Percentiles rank a stretch among this genome's conserved stretches.
These are phyloP conservation scores for Echiichthys vipera DNA, from an alignment of 2,797 vertebrate genomes.

Conservation along the genomic window DNA sequence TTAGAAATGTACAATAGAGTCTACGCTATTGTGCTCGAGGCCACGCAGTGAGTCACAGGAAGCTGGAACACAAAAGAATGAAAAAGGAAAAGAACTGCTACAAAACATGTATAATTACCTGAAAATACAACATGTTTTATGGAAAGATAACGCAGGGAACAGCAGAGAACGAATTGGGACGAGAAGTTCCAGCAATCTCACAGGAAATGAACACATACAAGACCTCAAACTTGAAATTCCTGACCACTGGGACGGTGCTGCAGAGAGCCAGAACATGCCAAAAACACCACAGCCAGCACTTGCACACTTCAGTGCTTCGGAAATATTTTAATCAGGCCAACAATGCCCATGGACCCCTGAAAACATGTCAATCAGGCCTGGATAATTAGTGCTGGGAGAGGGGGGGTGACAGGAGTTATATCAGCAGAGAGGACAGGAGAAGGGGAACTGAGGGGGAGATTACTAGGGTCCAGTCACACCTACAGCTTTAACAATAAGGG, in stretches of 20 bases:
- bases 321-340: constrained; percentile 82
- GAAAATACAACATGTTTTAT: no score
- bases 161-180: background rate
- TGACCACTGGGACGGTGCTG: constrained; percentile 18
- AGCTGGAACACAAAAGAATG: background rate
- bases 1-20: constrained; percentile 11
- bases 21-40: background rate
- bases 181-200: background rate
- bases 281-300: constrained; percentile 43
- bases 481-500: background rate
- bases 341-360: constrained; percentile 60
- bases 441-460: background rate
- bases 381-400: constrained; percentile 77
- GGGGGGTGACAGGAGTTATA: constrained; percentile 52
- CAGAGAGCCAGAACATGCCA: constrained; percentile 46
- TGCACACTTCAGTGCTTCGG: constrained; percentile 70
- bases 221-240: constrained; percentile 43
- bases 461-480: constrained; percentile 4
- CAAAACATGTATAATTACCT: no score
- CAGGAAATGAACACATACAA: constrained; percentile 20
- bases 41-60: background rate
- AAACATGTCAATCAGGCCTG: constrained; percentile 73
- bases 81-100: background rate
- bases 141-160: background rate
- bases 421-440: constrained; percentile 30